These are phyloP conservation scores for Portunus trituberculatus DNA, from an alignment of 1,140 invertebrate species.

Conservation along the genomic window DNA sequence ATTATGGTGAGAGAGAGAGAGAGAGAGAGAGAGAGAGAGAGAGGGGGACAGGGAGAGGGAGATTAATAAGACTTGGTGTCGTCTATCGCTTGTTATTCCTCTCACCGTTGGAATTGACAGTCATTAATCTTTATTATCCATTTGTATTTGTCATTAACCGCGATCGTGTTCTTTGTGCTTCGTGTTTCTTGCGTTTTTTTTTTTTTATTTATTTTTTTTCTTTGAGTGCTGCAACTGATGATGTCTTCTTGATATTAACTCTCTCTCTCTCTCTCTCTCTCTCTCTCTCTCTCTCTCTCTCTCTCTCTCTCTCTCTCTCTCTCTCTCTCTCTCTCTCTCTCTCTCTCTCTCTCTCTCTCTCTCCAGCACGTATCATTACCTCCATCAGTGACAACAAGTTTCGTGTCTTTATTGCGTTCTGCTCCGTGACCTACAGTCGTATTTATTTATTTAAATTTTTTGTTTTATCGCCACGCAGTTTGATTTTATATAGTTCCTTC, in stretches of 20 bases:
- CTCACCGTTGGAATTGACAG: background rate
- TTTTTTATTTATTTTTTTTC: background rate
- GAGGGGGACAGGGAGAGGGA: background rate
- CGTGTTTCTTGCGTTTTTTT: background rate
- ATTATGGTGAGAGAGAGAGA: slow-evolving; percentile 19
- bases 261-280: too few relatives aligned
- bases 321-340: background rate
- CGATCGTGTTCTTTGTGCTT: background rate
- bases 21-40: slow-evolving; percentile 15
- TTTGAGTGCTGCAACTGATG: background rate
- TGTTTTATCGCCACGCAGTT: too few relatives aligned
- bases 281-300: too few relatives aligned
- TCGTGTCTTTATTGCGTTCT: background rate
- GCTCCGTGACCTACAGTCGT: too few relatives aligned
- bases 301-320: too few relatives aligned
- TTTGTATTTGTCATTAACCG: background rate
- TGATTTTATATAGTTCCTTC: too few relatives aligned
- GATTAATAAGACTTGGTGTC: background rate
- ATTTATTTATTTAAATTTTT: too few relatives aligned
- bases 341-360: background rate
- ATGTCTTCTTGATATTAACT: background rate
- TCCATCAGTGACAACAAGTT: background rate
- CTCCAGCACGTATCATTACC: background rate
- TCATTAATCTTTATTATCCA: slow-evolving; percentile 23
- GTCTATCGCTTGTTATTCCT: background rate